Percentiles rank a stretch among this genome's conserved stretches.
phyloP scores from a whole-genome alignment of 1,140 invertebrate genomes.

The Saxidomus purpurata region DNA sequence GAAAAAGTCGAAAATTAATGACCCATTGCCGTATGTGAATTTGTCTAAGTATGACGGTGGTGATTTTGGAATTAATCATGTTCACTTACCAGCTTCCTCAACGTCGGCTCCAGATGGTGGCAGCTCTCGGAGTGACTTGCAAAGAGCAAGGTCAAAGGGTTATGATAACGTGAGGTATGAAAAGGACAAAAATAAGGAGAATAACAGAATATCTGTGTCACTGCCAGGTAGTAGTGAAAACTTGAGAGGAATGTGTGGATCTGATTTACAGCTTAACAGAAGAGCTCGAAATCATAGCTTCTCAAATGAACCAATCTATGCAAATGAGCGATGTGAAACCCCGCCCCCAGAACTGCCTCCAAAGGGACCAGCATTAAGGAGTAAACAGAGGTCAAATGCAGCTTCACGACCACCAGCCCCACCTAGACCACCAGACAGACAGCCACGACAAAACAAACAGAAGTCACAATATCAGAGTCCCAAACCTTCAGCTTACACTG shows the following conservation, averaged over 20 bases:
- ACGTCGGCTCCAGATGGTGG: slow-evolving; percentile 59
- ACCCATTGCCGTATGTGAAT: slow-evolving; percentile 83
- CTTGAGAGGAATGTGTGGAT: slow-evolving; percentile 47
- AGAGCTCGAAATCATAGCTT: slow-evolving; percentile 39
- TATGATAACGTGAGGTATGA: slow-evolving; percentile 65
- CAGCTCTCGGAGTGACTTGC: slow-evolving; percentile 20
- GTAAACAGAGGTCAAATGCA: slow-evolving; percentile 51
- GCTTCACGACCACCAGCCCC: slow-evolving; percentile 50
- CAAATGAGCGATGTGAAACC: slow-evolving; percentile 73
- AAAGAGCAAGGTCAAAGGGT: slow-evolving; percentile 36
- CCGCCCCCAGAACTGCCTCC: slow-evolving; percentile 81
- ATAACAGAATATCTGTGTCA: slow-evolving; percentile 58
- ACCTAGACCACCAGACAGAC: slow-evolving; percentile 74
- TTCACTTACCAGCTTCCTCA: slow-evolving; percentile 72
- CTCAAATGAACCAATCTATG: slow-evolving; percentile 75
- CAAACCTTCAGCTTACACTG: neutral
- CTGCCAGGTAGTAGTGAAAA: slow-evolving; percentile 64
- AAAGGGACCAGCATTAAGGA: slow-evolving; percentile 80
- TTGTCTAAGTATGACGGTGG: slow-evolving; percentile 80
- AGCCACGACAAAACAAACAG: slow-evolving; percentile 51
- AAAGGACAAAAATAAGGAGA: slow-evolving; percentile 64
- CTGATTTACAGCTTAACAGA: slow-evolving; percentile 45
- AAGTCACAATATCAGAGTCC: slow-evolving; percentile 35
- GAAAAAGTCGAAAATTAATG: slow-evolving; percentile 75
- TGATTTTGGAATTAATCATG: slow-evolving; percentile 76